Conservation (phyloP, 2,113 vertebrate species). For the Urocitellus parryii region DNA sequence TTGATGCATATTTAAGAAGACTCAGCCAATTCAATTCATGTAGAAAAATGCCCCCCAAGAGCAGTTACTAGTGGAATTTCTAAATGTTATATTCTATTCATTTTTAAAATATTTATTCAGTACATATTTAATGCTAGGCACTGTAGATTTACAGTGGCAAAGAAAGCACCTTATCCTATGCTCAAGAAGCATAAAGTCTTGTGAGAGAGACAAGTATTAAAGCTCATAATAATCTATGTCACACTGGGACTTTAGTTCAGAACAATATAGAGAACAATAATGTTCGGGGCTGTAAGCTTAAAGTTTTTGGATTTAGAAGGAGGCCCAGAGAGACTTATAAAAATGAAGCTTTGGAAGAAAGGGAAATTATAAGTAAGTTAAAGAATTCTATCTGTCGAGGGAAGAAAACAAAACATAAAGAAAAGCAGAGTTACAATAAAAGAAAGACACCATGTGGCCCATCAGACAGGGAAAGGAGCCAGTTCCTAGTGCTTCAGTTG, state of each 20-base stretch:
- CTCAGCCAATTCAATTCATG: background rate
- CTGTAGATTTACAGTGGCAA: background rate
- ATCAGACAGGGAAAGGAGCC: background rate
- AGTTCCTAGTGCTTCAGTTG: background rate
- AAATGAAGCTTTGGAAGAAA: background rate
- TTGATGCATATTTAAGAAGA: conserved; percentile 1
- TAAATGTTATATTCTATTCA: conserved; percentile 23
- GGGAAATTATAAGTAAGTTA: conserved; percentile 13
- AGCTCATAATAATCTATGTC: background rate
- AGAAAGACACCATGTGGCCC: background rate
- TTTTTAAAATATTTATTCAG: conserved; percentile 33
- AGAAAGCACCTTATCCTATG: background rate
- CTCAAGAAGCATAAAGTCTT: background rate
- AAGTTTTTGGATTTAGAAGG: conserved; percentile 26
- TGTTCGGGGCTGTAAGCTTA: background rate
- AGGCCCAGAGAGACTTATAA: background rate
- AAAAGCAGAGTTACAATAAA: background rate
- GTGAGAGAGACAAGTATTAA: conserved; percentile 26
- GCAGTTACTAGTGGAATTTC: background rate
- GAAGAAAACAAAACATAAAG: conserved; percentile 47
- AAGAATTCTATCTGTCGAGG: background rate
- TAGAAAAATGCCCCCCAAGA: background rate
- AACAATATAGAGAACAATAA: background rate
- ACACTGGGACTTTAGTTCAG: background rate
- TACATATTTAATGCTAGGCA: background rate